These are phyloP conservation scores for Pseudomyrmex flavicornis DNA, from an alignment of 1,140 invertebrate genomes.

Conservation along the genomic window DNA sequence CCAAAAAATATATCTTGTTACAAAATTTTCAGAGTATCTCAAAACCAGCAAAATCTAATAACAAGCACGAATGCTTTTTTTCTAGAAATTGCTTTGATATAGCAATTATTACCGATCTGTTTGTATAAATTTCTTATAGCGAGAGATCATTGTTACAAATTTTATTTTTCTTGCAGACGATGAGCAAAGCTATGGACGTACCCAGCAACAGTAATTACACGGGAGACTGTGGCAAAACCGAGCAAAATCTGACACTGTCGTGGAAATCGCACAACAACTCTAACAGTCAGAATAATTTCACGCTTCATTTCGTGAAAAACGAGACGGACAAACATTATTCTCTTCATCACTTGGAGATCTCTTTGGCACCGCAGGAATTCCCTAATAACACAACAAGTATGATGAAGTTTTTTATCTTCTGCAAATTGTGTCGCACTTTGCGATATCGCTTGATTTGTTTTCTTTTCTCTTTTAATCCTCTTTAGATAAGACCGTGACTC, in stretches of 20 bases:
- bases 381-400: conserved; percentile 68
- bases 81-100: not conserved
- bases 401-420: conserved; percentile 17
- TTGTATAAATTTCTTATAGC: too few relatives aligned
- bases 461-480: conserved; percentile 69
- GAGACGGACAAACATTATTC: conserved; percentile 79
- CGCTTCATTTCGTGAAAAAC: conserved; percentile 84
- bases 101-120: not conserved
- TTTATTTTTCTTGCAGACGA: conserved; percentile 59
- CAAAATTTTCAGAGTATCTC: too few relatives aligned
- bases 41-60: too few relatives aligned
- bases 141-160: not conserved
- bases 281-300: conserved; percentile 64
- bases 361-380: conserved; percentile 65
- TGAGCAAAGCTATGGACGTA: conserved; percentile 80
- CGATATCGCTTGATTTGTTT: not conserved
- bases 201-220: conserved; percentile 79
- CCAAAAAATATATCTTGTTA: not conserved
- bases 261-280: conserved; percentile 77
- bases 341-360: conserved; percentile 73
- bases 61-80: not conserved
- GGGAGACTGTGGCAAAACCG: conserved; percentile 83
- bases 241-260: conserved; percentile 83
- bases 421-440: conserved; percentile 8
- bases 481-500: conserved; percentile 81